phyloP scores from a whole-genome alignment of 2,797 vertebrate genomes.

The Lophura swinhoii region DNA sequence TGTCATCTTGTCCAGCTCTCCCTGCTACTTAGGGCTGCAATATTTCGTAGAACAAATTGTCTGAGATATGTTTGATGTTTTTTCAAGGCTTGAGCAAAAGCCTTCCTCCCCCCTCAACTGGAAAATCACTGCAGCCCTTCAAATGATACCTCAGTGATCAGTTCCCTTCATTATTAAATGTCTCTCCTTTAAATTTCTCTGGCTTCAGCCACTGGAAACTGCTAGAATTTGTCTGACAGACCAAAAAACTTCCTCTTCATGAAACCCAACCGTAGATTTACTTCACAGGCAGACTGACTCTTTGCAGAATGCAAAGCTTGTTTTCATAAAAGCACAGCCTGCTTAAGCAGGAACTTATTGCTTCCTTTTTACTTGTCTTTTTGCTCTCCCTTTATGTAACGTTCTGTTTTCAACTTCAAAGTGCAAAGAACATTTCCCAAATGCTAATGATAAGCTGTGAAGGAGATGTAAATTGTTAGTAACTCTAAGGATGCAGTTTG shows the following conservation, averaged over 20 bases:
- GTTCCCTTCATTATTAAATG: neutral
- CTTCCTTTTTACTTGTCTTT: conserved; percentile 49
- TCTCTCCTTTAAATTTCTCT: conserved; percentile 3
- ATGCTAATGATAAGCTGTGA: conserved; percentile 41
- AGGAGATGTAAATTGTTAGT: conserved; percentile 27
- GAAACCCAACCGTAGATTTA: neutral
- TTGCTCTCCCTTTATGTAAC: conserved; percentile 18
- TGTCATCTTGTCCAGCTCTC: neutral
- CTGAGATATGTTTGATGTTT: neutral
- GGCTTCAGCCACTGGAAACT: neutral
- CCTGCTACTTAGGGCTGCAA: neutral
- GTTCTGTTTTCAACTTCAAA: conserved; percentile 11
- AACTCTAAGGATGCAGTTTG: conserved; percentile 19
- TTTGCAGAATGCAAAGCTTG: conserved; percentile 43
- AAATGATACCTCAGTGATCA: neutral
- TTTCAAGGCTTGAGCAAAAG: neutral
- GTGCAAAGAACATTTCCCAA: conserved; percentile 15
- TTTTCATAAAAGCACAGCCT: conserved; percentile 33
- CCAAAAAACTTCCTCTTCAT: conserved; percentile 14
- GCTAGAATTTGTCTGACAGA: neutral
- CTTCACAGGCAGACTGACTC: neutral
- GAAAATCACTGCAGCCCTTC: neutral
- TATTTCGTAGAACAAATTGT: neutral
- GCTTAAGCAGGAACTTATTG: conserved; percentile 42
- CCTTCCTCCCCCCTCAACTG: neutral